Conservation (phyloP, 1,140 invertebrate genomes). For the Heliconius eleuchia region DNA sequence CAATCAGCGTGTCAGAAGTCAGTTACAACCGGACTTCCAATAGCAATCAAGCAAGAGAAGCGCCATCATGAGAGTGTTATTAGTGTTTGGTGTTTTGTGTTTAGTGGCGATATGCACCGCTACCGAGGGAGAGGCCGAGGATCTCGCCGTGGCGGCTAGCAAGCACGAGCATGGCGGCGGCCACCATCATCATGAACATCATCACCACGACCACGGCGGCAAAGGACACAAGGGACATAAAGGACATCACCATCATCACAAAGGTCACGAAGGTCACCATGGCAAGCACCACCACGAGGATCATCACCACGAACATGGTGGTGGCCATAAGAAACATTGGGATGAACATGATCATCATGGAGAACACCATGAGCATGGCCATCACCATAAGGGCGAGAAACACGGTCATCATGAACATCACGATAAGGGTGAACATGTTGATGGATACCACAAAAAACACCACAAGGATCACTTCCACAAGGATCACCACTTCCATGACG, state of each 20-base stretch:
- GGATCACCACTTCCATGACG: slow-evolving; percentile 86
- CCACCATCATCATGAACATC: slow-evolving; percentile 79
- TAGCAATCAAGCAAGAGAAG: slow-evolving; percentile 41
- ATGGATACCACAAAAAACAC: slow-evolving; percentile 85
- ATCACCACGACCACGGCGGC: slow-evolving; percentile 79
- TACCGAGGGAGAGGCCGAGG: slow-evolving; percentile 50
- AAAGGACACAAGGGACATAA: slow-evolving; percentile 82
- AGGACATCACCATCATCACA: slow-evolving; percentile 72
- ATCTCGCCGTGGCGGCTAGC: slow-evolving; percentile 76
- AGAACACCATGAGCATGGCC: slow-evolving; percentile 84
- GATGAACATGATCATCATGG: slow-evolving; percentile 86
- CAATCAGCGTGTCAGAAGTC: slow-evolving; percentile 60
- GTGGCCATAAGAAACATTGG: slow-evolving; percentile 85
- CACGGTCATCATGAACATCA: slow-evolving; percentile 83
- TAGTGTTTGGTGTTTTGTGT: slow-evolving; percentile 59
- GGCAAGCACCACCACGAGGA: slow-evolving; percentile 81
- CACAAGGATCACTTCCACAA: slow-evolving; percentile 88
- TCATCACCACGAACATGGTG: slow-evolving; percentile 81
- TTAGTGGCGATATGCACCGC: slow-evolving; percentile 57
- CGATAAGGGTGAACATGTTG: slow-evolving; percentile 84
- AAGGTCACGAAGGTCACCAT: slow-evolving; percentile 80
- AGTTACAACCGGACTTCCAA: slow-evolving; percentile 75
- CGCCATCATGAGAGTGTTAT: slow-evolving; percentile 53
- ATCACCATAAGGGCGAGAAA: slow-evolving; percentile 84
- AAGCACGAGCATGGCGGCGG: slow-evolving; percentile 80